Evolutionary conservation across 2,888 invertebrate genomes (phyloP).

Genomic region (Philaethria dido): DNA sequence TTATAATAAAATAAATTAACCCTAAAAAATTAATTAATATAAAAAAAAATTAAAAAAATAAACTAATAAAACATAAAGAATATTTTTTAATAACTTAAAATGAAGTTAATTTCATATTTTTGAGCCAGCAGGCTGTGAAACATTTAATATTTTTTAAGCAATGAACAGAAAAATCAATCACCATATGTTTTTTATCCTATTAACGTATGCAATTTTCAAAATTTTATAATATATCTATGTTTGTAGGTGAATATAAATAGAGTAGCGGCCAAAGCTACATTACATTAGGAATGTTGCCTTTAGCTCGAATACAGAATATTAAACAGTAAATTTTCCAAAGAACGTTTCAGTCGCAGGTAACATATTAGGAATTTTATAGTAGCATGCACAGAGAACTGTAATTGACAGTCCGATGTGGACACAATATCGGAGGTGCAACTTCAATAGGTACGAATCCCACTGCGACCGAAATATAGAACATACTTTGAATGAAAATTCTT

Average conservation of each 20-base stretch:
- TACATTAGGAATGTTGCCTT: background rate
- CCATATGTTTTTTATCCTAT: too few species aligned
- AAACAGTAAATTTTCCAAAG: slow-evolving; percentile 2
- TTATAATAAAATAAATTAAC: too few species aligned
- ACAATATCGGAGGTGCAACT: slow-evolving; percentile 17
- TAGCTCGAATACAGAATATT: background rate
- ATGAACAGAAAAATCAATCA: too few species aligned
- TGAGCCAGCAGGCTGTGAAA: too few species aligned
- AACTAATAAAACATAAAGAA: too few species aligned
- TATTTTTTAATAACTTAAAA: too few species aligned
- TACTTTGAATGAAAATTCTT: slow-evolving; percentile 17
- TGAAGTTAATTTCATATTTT: too few species aligned
- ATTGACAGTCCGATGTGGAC: slow-evolving; percentile 24
- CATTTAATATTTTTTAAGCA: too few species aligned
- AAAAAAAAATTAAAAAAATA: too few species aligned
- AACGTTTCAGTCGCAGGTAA: slow-evolving; percentile 5
- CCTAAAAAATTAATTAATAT: too few species aligned
- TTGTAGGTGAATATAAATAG: background rate
- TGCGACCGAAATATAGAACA: slow-evolving; percentile 3
- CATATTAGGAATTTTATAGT: slow-evolving; percentile 16
- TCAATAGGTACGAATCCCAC: slow-evolving; percentile 12
- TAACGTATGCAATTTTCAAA: too few species aligned
- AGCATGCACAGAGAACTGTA: slow-evolving; percentile 11
- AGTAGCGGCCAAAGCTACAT: background rate
- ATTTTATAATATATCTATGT: background rate